phyloP scores from a whole-genome alignment of 1,140 invertebrate genomes.

The Megalopta genalis region DNA sequence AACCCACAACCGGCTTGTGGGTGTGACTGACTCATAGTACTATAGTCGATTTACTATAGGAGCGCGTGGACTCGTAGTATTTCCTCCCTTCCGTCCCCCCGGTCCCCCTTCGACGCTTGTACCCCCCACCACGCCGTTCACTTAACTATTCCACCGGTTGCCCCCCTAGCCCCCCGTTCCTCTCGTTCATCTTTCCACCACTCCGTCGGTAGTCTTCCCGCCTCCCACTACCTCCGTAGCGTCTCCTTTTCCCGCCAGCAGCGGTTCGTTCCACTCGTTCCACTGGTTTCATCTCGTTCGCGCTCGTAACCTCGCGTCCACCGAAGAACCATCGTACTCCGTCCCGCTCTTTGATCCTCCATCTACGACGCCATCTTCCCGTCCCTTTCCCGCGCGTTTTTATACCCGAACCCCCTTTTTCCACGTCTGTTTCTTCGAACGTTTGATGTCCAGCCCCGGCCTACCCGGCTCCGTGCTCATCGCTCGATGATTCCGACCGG shows the following conservation, averaged over 20 bases:
- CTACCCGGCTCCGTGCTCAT: neutral
- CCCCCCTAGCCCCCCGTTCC: neutral
- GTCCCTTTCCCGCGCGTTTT: neutral
- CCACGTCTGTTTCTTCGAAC: slow-evolving; percentile 9
- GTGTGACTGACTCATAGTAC: slow-evolving; percentile 80
- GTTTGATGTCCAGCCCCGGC: neutral
- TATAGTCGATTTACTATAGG: slow-evolving; percentile 79
- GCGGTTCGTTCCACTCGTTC: no score
- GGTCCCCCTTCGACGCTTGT: neutral
- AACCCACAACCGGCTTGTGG: slow-evolving; percentile 76
- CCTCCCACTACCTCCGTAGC: neutral
- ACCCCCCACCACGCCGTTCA: slow-evolving; percentile 10
- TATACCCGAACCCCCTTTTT: slow-evolving; percentile 11
- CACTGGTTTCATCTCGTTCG: no score
- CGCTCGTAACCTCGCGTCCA: no score
- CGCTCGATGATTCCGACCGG: neutral
- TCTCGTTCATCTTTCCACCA: neutral
- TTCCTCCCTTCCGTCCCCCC: neutral
- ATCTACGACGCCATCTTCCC: neutral
- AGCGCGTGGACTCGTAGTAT: slow-evolving; percentile 71
- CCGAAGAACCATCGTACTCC: neutral
- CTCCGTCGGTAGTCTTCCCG: neutral
- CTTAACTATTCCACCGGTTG: slow-evolving; percentile 32
- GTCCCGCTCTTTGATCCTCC: slow-evolving; percentile 20
- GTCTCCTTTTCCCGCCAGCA: neutral